phyloP scores from a whole-genome alignment of 2,888 invertebrate species.

The Drosophila colorata region DNA sequence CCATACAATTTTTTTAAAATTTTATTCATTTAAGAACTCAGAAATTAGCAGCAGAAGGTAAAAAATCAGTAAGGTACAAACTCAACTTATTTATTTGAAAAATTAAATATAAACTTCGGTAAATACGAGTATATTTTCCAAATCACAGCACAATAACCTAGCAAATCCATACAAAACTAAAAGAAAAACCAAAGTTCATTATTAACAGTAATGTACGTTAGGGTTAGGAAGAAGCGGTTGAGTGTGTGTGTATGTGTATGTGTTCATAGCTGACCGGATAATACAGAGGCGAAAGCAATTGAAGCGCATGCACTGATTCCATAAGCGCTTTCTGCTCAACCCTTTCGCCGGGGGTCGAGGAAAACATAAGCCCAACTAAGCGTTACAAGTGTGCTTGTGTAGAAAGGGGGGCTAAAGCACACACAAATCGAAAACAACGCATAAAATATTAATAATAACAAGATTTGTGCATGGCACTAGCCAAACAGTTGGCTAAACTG shows the following conservation, averaged over 20 bases:
- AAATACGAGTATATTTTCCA: background rate
- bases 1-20: no score
- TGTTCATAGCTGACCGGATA: constrained; percentile 49
- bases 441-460: constrained; percentile 78
- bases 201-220: constrained; percentile 24
- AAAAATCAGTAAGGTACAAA: no score
- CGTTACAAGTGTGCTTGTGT: constrained; percentile 36
- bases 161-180: constrained; percentile 6
- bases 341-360: constrained; percentile 39
- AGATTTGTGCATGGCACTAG: constrained; percentile 63
- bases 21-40: no score
- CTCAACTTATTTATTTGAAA: background rate
- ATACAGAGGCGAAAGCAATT: constrained; percentile 67
- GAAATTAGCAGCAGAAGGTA: no score
- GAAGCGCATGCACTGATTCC: constrained; percentile 75
- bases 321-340: constrained; percentile 54
- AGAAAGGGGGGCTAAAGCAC: background rate
- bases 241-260: constrained; percentile 1
- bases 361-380: constrained; percentile 54
- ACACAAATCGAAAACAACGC: constrained; percentile 56
- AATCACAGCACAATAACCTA: constrained; percentile 23
- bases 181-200: constrained; percentile 26
- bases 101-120: background rate
- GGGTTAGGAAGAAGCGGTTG: background rate
- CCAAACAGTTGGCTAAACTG: constrained; percentile 66